A percentile compares a stretch with the other conserved stretches of the same genome.
Evolutionary conservation across 2,113 vertebrate genomes (phyloP).

Genomic region (Sinocyclocheilus anshuiensis): DNA sequence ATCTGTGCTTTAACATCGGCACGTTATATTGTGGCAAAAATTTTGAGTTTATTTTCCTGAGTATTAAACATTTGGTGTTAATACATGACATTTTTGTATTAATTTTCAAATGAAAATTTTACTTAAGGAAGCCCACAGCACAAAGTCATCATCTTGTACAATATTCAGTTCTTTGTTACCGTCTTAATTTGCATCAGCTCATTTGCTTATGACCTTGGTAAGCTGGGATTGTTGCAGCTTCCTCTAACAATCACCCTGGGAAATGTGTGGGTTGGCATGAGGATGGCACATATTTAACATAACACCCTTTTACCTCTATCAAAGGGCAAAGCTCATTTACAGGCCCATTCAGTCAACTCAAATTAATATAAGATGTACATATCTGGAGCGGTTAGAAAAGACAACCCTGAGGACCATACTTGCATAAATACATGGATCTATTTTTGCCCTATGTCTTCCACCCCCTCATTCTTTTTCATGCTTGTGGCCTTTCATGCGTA

Average conservation of each 20-base stretch:
- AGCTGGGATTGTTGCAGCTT: neutral
- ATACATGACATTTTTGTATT: neutral
- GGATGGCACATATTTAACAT: slow-evolving; percentile 24
- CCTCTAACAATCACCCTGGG: neutral
- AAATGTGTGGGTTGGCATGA: slow-evolving; percentile 38
- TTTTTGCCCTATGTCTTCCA: slow-evolving; percentile 31
- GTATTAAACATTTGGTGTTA: neutral
- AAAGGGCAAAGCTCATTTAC: slow-evolving; percentile 28
- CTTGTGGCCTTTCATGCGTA: neutral
- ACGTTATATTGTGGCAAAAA: no score
- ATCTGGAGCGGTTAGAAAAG: neutral
- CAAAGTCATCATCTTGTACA: neutral
- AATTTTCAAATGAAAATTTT: neutral
- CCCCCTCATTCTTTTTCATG: neutral
- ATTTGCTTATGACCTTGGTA: slow-evolving; percentile 35
- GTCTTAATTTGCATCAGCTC: slow-evolving; percentile 18
- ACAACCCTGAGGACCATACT: slow-evolving; percentile 13
- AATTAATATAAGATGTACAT: slow-evolving; percentile 12
- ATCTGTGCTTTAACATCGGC: no score
- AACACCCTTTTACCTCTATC: slow-evolving; percentile 6
- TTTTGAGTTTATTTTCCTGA: no score
- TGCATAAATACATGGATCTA: slow-evolving; percentile 26
- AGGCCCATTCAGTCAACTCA: slow-evolving; percentile 16
- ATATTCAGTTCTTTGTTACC: neutral
- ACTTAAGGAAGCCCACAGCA: neutral